Percentiles rank a stretch among this genome's conserved stretches.
Conservation (phyloP, 2,113 vertebrate species). For the Circaetus gallicus region DNA sequence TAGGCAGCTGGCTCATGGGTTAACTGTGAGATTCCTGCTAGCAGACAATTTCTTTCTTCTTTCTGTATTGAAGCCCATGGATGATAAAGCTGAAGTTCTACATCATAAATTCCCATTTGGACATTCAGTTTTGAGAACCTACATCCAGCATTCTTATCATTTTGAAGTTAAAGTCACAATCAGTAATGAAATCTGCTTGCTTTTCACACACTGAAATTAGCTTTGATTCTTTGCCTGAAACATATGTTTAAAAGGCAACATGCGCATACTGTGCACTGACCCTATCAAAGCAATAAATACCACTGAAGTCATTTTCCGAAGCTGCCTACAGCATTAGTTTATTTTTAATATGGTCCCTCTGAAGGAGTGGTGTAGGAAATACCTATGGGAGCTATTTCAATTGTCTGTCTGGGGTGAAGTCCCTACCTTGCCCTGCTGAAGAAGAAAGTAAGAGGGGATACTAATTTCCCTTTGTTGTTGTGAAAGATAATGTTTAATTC, state of each 20-base stretch:
- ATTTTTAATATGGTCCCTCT: constrained; percentile 61
- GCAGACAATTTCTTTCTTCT: constrained; percentile 46
- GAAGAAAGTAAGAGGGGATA: constrained; percentile 55
- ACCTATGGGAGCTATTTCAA: constrained; percentile 57
- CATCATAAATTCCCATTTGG: constrained; percentile 77
- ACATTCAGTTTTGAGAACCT: constrained; percentile 74
- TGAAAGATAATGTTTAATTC: constrained; percentile 69
- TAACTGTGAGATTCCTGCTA: constrained; percentile 58
- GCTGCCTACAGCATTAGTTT: constrained; percentile 56
- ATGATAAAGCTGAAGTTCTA: constrained; percentile 76
- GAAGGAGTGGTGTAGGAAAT: constrained; percentile 33
- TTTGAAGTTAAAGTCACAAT: constrained; percentile 75
- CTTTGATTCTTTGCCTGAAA: constrained; percentile 77
- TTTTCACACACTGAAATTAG: constrained; percentile 79
- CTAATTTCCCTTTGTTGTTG: constrained; percentile 59
- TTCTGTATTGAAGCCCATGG: constrained; percentile 50
- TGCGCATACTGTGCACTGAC: constrained; percentile 58
- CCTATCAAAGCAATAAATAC: constrained; percentile 66
- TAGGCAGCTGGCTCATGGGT: constrained; percentile 52
- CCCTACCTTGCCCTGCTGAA: constrained; percentile 12
- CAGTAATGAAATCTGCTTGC: constrained; percentile 80
- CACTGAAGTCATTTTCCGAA: constrained; percentile 51
- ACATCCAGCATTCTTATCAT: constrained; percentile 71
- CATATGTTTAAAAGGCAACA: constrained; percentile 74
- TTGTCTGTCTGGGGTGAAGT: constrained; percentile 33